Percentiles rank a stretch among this genome's conserved stretches.
phyloP scores from a whole-genome alignment of 1,140 invertebrate species.

The Cylas formicarius region DNA sequence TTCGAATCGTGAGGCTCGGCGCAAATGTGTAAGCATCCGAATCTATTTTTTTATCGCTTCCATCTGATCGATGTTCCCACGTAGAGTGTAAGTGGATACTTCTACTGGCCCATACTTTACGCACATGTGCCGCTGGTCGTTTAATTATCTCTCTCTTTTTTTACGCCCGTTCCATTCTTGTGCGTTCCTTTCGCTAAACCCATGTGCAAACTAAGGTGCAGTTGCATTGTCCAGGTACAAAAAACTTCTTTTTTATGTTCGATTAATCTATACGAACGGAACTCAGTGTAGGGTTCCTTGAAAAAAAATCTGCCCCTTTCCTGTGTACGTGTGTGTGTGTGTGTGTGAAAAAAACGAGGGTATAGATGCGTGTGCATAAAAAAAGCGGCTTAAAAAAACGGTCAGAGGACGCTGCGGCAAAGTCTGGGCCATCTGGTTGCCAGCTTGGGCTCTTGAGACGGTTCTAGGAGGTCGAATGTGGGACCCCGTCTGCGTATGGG shows the following conservation, averaged over 20 bases:
- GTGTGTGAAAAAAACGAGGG: conserved; percentile 30
- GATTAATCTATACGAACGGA: conserved; percentile 40
- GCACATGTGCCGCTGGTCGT: conserved; percentile 16
- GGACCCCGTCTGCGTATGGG: conserved; percentile 11
- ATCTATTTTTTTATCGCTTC: conserved; percentile 13
- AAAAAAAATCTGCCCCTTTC: conserved; percentile 41
- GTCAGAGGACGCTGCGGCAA: conserved; percentile 35
- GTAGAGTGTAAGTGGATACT: conserved; percentile 19
- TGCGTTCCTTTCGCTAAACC: conserved; percentile 10
- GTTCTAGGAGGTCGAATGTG: conserved; percentile 26
- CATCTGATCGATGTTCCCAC: conserved; percentile 13
- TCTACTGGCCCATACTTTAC: conserved; percentile 15
- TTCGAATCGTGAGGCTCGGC: conserved; percentile 6
- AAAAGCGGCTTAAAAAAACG: conserved; percentile 39
- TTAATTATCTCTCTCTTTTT: conserved; percentile 13
- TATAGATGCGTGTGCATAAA: conserved; percentile 36
- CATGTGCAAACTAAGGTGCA: conserved; percentile 36
- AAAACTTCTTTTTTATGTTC: conserved; percentile 33
- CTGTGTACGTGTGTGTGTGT: conserved; percentile 26
- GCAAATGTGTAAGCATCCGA: conserved; percentile 13
- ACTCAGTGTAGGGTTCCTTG: conserved; percentile 38
- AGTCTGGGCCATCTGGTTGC: conserved; percentile 37
- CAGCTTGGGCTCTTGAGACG: conserved; percentile 36
- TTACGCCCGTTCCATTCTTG: neutral
- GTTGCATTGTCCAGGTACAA: conserved; percentile 36